Conservation (phyloP, 2,113 vertebrate genomes). For the Brachyistius frenatus region DNA sequence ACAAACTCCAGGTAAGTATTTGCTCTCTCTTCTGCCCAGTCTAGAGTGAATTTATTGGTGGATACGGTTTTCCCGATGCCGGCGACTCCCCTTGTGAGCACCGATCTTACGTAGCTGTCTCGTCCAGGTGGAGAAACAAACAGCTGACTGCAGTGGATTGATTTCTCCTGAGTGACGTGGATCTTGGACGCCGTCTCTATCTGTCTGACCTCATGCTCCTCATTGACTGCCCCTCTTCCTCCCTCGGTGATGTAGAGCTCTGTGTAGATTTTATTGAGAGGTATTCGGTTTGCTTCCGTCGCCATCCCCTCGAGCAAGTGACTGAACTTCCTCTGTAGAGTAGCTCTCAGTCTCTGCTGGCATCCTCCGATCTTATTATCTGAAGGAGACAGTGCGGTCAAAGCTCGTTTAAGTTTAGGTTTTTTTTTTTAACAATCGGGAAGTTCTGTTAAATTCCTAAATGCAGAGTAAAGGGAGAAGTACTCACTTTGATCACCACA, state of each 20-base stretch:
- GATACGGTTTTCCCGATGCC: slow-evolving; percentile 77
- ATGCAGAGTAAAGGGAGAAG: background rate
- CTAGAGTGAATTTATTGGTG: slow-evolving; percentile 68
- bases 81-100: slow-evolving; percentile 74
- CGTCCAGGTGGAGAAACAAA: slow-evolving; percentile 32
- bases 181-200: slow-evolving; percentile 59
- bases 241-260: slow-evolving; percentile 75
- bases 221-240: slow-evolving; percentile 51
- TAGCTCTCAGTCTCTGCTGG: slow-evolving; percentile 50
- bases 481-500: slow-evolving; percentile 40
- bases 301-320: slow-evolving; percentile 35
- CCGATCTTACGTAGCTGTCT: slow-evolving; percentile 45
- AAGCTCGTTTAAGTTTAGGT: background rate
- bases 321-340: slow-evolving; percentile 62
- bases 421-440: background rate
- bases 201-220: slow-evolving; percentile 71
- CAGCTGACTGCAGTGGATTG: slow-evolving; percentile 65
- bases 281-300: slow-evolving; percentile 10
- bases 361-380: slow-evolving; percentile 35
- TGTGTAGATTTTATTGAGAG: slow-evolving; percentile 75
- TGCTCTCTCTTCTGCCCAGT: slow-evolving; percentile 70
- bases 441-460: background rate
- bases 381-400: slow-evolving; percentile 18
- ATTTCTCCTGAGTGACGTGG: slow-evolving; percentile 48
- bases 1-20: slow-evolving; percentile 67